Base-by-base conservation (phyloP, 2,113 vertebrate species). In the Cyrtonyx montezumae region DNA sequence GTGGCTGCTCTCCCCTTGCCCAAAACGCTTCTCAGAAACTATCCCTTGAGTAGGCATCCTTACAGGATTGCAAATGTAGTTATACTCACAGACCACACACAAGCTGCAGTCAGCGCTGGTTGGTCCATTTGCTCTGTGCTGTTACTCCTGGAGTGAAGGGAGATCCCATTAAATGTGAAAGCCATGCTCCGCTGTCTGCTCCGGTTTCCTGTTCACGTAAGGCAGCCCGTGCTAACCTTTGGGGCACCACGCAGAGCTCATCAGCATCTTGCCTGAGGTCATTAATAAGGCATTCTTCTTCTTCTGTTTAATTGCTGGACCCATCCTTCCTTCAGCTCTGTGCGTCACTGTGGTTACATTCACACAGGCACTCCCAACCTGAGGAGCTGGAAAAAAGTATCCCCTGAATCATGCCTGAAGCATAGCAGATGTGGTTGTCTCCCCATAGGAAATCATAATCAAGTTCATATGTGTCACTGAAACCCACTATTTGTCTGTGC, bases 361-460 rank as follows among this genome's bases (percentile, higher is more conserved):
- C 63, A 83, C 53, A 58, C 7, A 48, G 55, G 42, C 42, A 34
- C n/a, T 75, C n/a, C 42, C 68, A 94, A 87, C 75, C 84, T 92
- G 76, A 90, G 49, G 12, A 90, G 34, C 68, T 78, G 71, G 61
- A 80, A 85, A 70, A 93, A 80, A 74, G 15, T 11, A 74, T 55
- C 40, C 63, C 53, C 51, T 68, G 40, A 89, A 80, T 37, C 13
- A 46, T 56, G 91, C 68, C 79, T 55, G 40, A 87, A 79, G 92
- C 73, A 42, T 37, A 85, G 51, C 36, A 81, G 81, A 90, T 5
- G 6, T 40, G 32, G 45, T 83, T 93, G 51, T 88, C 32, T 68
- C 30, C 61, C 26, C 23, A 12, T 36, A 25, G 48, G n/a, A 95
- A 94, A 82, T 65, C 42, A 70, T 82, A 92, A 94, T 93, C 56